These are phyloP conservation scores for Tenthredo mesomela DNA, from an alignment of 2,888 invertebrate genomes.

Conservation along the genomic window DNA sequence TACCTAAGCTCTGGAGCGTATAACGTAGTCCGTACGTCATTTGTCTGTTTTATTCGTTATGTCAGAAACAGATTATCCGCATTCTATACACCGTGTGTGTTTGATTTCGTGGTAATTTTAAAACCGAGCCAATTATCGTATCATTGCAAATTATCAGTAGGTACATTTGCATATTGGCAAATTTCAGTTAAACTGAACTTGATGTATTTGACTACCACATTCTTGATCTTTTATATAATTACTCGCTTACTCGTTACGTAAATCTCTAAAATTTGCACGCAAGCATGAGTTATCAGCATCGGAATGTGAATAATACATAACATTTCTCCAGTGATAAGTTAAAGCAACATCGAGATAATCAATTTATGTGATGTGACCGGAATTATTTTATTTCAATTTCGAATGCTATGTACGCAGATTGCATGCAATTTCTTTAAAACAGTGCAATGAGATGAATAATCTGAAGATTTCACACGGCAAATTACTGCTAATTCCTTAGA, in stretches of 20 bases:
- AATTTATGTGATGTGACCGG: not conserved
- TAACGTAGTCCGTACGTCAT: not conserved
- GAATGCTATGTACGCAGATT: not conserved
- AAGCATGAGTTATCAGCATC: slow-evolving; percentile 4
- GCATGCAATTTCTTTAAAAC: not conserved
- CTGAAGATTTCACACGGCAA: not conserved
- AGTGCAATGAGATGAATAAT: not conserved
- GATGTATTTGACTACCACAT: not conserved
- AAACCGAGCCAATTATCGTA: not conserved
- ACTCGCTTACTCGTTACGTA: not conserved
- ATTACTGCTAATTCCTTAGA: not conserved
- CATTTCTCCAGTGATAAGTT: not conserved
- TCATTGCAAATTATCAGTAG: not conserved
- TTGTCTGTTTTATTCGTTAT: slow-evolving; percentile 41
- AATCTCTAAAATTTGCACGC: not conserved
- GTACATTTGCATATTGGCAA: not conserved
- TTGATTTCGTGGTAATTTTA: slow-evolving; percentile 18
- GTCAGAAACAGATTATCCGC: slow-evolving; percentile 39
- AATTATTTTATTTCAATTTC: not conserved
- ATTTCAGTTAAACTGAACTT: not conserved
- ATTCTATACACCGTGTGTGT: not conserved
- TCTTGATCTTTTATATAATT: not conserved
- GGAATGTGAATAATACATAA: slow-evolving; percentile 27
- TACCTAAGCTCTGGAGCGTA: slow-evolving; percentile 13
- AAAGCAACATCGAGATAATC: slow-evolving; percentile 9